Evolutionary conservation across 1,140 invertebrate genomes (phyloP), one percentile per base, ranked within the genome.

Genomic region (Drosophila nebulosa): DNA sequence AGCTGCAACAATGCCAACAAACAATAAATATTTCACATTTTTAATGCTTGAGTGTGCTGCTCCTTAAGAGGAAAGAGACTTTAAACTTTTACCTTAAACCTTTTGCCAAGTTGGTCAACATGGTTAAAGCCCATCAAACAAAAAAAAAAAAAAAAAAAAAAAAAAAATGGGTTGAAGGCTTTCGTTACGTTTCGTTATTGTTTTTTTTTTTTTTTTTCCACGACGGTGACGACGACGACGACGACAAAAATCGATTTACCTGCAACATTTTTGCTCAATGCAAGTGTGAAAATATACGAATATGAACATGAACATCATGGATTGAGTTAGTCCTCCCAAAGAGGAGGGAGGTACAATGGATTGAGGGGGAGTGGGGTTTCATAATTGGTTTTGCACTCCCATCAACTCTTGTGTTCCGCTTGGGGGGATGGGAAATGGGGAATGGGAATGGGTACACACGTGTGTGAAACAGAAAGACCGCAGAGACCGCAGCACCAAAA

Each of bases 231-330:
- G n/a, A n/a, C n/a, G n/a, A n/a, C n/a, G 66, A 14, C 18, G 53
- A 64, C 68, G 74, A 57, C 46, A 18, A 72, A 71, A 83, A 88
- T 83, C 75, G 79, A 84, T 89, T 69, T 70, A 22, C 21, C 30
- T 72, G 62, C 65, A 78, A 83, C 70, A 61, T 51, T 56, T 57
- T 57, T 71, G 32, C 50, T 62, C 22, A 32, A 32, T 76, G 58
- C 58, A 57, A 16, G 57, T 51, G 26, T 68, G 6, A 59, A 9
- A 61, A 53, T 53, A 30, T 30, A 16, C 12, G 3, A 2, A 12
- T n/a, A 16, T 46, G 55, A 51, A 52, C n/a, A 4, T 51, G 18
- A 42, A 42, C 36, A 4, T 30, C 27, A 46, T 46, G 16, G 9
- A 18, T 46, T 46, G 50, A 50, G n/a, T 16, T 24, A 36, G 50